phyloP scores from a whole-genome alignment of 2,888 invertebrate genomes.

The Aethes cnicana region DNA sequence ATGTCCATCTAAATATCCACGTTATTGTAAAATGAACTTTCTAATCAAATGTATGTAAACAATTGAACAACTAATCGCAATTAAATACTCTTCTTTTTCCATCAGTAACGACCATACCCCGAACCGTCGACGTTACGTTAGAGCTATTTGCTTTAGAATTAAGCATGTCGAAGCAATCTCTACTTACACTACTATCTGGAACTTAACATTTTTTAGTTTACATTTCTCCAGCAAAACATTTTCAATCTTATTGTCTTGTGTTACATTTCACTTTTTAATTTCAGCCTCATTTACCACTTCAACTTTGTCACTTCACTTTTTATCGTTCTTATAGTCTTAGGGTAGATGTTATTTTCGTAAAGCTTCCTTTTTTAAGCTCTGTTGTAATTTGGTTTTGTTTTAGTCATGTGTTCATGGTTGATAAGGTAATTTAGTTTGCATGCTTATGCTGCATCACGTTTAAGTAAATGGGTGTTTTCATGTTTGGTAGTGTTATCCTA shows the following conservation, averaged over 20 bases:
- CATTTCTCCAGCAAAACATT: not conserved
- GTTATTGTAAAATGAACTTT: too few relatives aligned
- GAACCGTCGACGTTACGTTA: conserved; percentile 26
- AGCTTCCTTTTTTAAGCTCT: not conserved
- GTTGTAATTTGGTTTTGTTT: conserved; percentile 12
- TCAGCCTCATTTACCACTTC: not conserved
- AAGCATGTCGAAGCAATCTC: conserved; percentile 45
- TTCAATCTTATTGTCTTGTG: conserved; percentile 15
- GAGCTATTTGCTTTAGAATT: conserved; percentile 49
- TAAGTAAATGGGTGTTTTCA: conserved; percentile 23
- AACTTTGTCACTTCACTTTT: not conserved
- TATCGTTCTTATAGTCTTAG: conserved; percentile 6
- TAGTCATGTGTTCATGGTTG: conserved; percentile 44
- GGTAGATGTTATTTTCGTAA: conserved; percentile 7
- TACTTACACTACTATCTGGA: conserved; percentile 30
- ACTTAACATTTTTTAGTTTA: conserved; percentile 28
- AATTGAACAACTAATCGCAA: too few relatives aligned
- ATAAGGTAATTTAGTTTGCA: conserved; percentile 56
- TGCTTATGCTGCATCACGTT: conserved; percentile 40
- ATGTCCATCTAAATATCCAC: too few relatives aligned
- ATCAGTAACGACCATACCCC: not conserved
- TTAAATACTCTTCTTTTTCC: too few relatives aligned
- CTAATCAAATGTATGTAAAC: too few relatives aligned
- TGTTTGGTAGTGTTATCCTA: conserved; percentile 26
- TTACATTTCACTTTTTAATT: conserved; percentile 19